phyloP scores from a whole-genome alignment of 2,888 invertebrate genomes.

The Eupithecia abbreviata region DNA sequence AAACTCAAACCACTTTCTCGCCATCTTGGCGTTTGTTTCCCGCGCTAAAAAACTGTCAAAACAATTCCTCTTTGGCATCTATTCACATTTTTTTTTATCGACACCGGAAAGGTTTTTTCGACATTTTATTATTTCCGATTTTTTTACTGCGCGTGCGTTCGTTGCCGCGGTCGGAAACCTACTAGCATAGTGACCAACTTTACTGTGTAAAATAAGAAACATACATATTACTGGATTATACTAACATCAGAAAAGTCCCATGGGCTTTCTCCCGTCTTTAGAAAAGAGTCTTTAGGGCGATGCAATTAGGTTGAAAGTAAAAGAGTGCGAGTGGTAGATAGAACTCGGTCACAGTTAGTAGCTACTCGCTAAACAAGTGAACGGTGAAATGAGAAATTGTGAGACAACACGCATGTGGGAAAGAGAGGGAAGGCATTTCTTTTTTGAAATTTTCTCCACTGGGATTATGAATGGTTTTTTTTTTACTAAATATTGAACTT shows the following conservation, averaged over 20 bases:
- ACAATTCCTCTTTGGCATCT: slow-evolving; percentile 39
- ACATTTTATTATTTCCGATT: slow-evolving; percentile 61
- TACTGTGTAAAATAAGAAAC: slow-evolving; percentile 81
- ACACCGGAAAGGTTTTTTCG: slow-evolving; percentile 64
- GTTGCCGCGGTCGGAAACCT: slow-evolving; percentile 66
- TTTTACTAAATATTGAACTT: too few species aligned
- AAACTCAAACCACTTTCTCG: slow-evolving; percentile 72
- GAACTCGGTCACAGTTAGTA: slow-evolving; percentile 64
- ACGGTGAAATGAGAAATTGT: slow-evolving; percentile 84
- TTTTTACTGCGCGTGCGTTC: slow-evolving; percentile 59
- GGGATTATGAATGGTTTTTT: slow-evolving; percentile 42
- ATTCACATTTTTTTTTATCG: slow-evolving; percentile 61
- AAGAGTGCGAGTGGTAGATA: slow-evolving; percentile 33
- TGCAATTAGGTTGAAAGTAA: slow-evolving; percentile 36
- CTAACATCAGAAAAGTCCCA: slow-evolving; percentile 60
- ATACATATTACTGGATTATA: slow-evolving; percentile 71
- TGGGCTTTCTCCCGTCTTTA: slow-evolving; percentile 49
- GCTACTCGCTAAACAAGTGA: slow-evolving; percentile 81
- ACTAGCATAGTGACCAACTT: slow-evolving; percentile 84
- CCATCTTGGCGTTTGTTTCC: slow-evolving; percentile 72
- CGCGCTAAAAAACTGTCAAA: slow-evolving; percentile 58
- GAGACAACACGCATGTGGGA: slow-evolving; percentile 67
- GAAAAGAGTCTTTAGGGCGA: slow-evolving; percentile 40
- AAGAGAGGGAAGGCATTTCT: slow-evolving; percentile 69
- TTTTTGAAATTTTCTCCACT: slow-evolving; percentile 58